These are phyloP conservation scores for Jordanella pulchra DNA, from an alignment of 2,797 vertebrate species.

Conservation along the genomic window DNA sequence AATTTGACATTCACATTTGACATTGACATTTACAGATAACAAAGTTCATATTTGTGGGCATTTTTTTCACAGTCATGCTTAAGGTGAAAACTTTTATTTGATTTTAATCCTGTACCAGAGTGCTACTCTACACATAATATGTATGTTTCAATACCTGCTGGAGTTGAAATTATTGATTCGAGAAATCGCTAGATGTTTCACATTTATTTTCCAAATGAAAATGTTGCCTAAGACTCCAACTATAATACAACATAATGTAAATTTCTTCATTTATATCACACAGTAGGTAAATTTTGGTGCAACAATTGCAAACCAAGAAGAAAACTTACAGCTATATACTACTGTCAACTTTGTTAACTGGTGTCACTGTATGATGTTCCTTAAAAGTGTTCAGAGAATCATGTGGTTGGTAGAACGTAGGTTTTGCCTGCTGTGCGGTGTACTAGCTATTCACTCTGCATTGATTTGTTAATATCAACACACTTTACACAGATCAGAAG, in stretches of 20 bases:
- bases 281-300: too few species aligned
- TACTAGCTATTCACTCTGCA: constrained; percentile 19
- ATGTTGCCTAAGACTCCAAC: background rate
- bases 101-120: background rate
- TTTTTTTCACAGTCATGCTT: background rate
- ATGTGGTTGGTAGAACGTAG: background rate
- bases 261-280: too few species aligned
- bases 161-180: background rate
- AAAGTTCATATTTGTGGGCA: background rate
- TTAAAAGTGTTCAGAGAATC: background rate
- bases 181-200: background rate
- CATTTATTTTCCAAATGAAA: background rate
- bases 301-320: too few species aligned
- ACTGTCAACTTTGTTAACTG: background rate
- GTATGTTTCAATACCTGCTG: background rate
- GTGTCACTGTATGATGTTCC: background rate
- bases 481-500: constrained; percentile 32
- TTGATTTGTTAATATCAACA: constrained; percentile 7
- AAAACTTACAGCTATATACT: too few species aligned
- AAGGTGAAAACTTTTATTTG: background rate
- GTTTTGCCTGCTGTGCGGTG: background rate
- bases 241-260: background rate
- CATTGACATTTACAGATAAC: too few species aligned
- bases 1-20: too few species aligned
- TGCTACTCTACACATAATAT: background rate